A percentile compares a stretch with the other conserved stretches of the same genome.
phyloP scores from a whole-genome alignment of 2,113 vertebrate species.

The Damaliscus lunatus region DNA sequence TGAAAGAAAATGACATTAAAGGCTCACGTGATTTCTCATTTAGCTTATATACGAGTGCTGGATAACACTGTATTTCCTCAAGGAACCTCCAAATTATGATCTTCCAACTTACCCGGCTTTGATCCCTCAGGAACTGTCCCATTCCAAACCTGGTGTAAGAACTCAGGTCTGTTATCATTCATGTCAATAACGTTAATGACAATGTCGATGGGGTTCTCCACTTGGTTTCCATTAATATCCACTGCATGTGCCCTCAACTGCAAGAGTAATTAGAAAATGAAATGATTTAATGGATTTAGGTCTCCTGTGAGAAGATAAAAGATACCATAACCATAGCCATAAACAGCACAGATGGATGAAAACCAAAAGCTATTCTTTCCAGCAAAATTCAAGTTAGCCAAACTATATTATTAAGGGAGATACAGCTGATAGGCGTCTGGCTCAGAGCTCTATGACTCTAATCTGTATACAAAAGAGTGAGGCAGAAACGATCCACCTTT shows the following conservation, averaged over 20 bases:
- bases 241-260: slow-evolving; percentile 97
- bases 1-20: neutral
- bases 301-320: neutral
- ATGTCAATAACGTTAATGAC: slow-evolving; percentile 99
- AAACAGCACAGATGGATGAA: neutral
- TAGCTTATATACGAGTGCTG: neutral
- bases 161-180: slow-evolving; percentile 98
- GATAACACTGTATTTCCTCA: neutral
- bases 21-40: neutral
- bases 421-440: accelerated
- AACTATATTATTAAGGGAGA: neutral
- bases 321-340: neutral
- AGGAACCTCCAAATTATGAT: neutral
- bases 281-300: neutral
- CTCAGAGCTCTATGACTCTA: neutral
- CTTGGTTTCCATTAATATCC: slow-evolving; percentile 98
- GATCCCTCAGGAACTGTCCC: slow-evolving; percentile 96
- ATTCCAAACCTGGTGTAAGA: slow-evolving; percentile 97
- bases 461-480: neutral
- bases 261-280: slow-evolving; percentile 65
- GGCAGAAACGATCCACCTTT: neutral
- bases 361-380: neutral
- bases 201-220: slow-evolving; percentile 98
- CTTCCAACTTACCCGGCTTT: slow-evolving; percentile 90
- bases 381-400: neutral